phyloP scores from a whole-genome alignment of 2,797 vertebrate genomes.

The Chrysolophus pictus region DNA sequence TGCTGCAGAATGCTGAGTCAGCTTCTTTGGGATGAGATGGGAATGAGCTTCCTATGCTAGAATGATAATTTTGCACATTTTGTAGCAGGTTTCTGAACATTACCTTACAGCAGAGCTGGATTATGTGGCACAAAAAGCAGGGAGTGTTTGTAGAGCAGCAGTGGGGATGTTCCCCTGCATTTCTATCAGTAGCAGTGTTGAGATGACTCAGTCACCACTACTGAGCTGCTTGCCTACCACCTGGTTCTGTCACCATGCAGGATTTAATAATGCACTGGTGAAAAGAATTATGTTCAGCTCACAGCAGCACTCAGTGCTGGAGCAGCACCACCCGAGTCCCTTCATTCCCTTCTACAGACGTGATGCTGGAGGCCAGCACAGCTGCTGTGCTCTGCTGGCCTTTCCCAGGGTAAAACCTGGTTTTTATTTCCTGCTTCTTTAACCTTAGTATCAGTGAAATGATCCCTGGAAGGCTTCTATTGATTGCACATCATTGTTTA shows the following conservation, averaged over 20 bases:
- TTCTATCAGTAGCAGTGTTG: not conserved
- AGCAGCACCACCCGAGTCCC: not conserved
- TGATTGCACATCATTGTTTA: constrained; percentile 65
- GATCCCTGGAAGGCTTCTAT: constrained; percentile 58
- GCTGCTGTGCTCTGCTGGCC: constrained; percentile 42
- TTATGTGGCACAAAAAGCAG: not conserved
- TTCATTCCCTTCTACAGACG: constrained; percentile 17
- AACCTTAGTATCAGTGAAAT: constrained; percentile 51
- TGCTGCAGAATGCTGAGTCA: not conserved
- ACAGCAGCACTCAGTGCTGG: not conserved
- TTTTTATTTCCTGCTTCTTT: constrained; percentile 65
- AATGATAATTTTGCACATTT: not conserved
- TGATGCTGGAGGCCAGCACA: constrained; percentile 18
- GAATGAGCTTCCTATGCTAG: constrained; percentile 1
- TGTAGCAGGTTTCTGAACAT: not conserved
- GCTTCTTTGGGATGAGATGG: constrained; percentile 18
- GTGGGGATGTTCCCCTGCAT: not conserved
- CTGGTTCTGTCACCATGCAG: not conserved
- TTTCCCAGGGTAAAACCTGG: constrained; percentile 59
- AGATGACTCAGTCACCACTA: not conserved
- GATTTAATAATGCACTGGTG: not conserved
- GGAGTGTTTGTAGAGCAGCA: not conserved
- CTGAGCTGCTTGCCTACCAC: not conserved
- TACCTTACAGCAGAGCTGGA: not conserved
- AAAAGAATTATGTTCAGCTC: not conserved